Base-by-base conservation (phyloP, 2,113 vertebrate species). In the Petromus typicus region DNA sequence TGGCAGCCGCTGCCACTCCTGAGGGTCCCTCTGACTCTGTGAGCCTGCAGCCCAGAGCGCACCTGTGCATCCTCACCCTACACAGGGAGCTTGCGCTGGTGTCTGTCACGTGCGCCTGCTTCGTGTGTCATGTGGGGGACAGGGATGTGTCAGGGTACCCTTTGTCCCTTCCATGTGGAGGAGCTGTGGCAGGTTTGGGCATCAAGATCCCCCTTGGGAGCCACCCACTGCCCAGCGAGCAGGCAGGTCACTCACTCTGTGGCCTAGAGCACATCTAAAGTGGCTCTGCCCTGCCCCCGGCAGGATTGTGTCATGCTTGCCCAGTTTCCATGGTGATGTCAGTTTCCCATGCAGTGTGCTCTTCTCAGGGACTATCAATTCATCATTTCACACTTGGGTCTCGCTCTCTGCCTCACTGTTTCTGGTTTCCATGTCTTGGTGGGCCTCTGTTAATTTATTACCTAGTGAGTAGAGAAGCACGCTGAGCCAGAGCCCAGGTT, bases 271-370 rank as follows among this genome's bases (percentile, higher is more conserved):
- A 16, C 79, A 2, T 51, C 11, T 13, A 18, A 64, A 30, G 56
- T 17, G 27, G 23, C 45, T 91, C 34, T 54, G n/a, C 54, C 1
- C 27, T 2, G 69, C 85, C 76, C 57, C 48, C 93, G 34, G 25
- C 37, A 91, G 82, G 95, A 32, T 25, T 95, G 93, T 71, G 20
- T 51, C 76, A 12, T 4, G 2, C 82, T 94, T 0, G 30, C 64
- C 84, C 69, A 34, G 98, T 98, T 98, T 97, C 98, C 97, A 97
- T 97, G 95, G 98, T 32, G 89, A 98, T 56, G 87, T 82, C 88
- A 91, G 94, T 97, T 97, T 97, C 96, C 95, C 93, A 45, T 37
- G 80, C 96, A 2, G 59, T 64, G 89, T 89, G 88, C 92, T 93
- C 90, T 89, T 94, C 66, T 82, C 91, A 89, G 94, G 92, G 96